Base-by-base conservation (phyloP, 2,797 vertebrate genomes). In the Sternarchorhynchus goeldii region DNA sequence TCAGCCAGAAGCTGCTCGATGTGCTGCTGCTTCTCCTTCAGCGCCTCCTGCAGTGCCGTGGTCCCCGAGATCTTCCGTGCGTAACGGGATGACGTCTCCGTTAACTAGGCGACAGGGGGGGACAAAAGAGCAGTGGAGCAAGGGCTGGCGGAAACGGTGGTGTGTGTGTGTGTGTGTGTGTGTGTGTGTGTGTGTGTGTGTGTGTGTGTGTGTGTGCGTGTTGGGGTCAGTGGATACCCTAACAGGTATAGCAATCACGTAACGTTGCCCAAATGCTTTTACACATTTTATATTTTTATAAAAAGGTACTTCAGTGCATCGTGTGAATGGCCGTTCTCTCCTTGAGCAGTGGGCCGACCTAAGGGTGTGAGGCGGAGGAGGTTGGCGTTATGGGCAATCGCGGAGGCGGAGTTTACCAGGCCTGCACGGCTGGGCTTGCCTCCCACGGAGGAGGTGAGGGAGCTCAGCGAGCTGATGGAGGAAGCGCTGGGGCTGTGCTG, bases 21-120 rank as follows among this genome's bases (percentile, higher is more conserved):
- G 87, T 99, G 98, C 88, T 99, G 97, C 88, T 99, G 97, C 84
- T 99, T 99, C 93, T 99, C 98, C 90, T 99, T 99, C 88, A 99
- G 90, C 0, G 97, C 98, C 89, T 99, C 98, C 89, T 98, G 97
- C 41, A 99, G 89, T 50, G 98, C 98, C 0, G 98, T 99, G 88
- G 96, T 97, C 87, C 97, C 93, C 53, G 93, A 95, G 83, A 94
- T 94, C 87, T 94, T 93, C 78, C 93, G 89, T 70, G 92, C 89
- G 31, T 93, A 94, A 0, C 92, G 91, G 29, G 94, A 93, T 0
- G 95, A 95, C 16, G 95, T 95, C 91, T 95, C 94, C 56, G 95
- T 93, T 88, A 99, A 91, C 90, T 84, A 34, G 45, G 18, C 17
- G 34, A 55, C n/a, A n/a, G n/a, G 6, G 56, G 8, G 6, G 57